phyloP scores from a whole-genome alignment of 2,888 invertebrate genomes.

The Drosophila pegasa region DNA sequence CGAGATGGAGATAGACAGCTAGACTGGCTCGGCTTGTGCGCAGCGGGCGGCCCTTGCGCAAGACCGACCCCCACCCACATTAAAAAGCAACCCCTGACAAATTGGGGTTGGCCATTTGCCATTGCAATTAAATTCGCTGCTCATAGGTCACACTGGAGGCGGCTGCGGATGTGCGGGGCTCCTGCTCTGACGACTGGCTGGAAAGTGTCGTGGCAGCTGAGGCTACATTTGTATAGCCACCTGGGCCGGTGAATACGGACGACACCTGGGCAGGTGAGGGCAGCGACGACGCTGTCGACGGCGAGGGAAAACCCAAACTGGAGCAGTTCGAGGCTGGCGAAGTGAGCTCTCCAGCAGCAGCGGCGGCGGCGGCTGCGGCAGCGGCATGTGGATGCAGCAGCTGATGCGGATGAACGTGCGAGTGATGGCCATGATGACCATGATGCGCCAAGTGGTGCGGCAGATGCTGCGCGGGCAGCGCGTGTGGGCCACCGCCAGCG shows the following conservation, averaged over 20 bases:
- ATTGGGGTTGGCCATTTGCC: constrained; percentile 62
- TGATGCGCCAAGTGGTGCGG: constrained; percentile 58
- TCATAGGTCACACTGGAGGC: constrained; percentile 68
- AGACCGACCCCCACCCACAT: constrained; percentile 20
- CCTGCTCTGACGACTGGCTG: constrained; percentile 34
- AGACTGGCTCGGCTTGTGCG: constrained; percentile 39
- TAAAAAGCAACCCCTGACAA: constrained; percentile 59
- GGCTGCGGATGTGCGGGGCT: constrained; percentile 31
- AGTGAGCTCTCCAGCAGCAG: constrained; percentile 48
- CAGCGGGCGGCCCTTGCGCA: constrained; percentile 71
- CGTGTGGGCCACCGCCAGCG: constrained; percentile 57
- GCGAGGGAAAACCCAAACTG: constrained; percentile 71
- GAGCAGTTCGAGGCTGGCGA: constrained; percentile 79
- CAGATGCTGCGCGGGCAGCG: constrained; percentile 47
- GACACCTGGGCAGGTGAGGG: constrained; percentile 75
- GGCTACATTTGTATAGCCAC: constrained; percentile 11
- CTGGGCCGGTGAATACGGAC: constrained; percentile 38
- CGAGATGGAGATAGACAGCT: constrained; percentile 20
- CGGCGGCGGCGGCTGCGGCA: constrained; percentile 23
- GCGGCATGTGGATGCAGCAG: constrained; percentile 56
- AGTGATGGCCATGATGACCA: constrained; percentile 49
- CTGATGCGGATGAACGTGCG: constrained; percentile 55
- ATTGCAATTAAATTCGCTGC: constrained; percentile 82
- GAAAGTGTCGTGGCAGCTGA: constrained; percentile 19
- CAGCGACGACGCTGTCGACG: constrained; percentile 76